Conservation (phyloP, 2,888 invertebrate genomes). For the Fragum sueziense region DNA sequence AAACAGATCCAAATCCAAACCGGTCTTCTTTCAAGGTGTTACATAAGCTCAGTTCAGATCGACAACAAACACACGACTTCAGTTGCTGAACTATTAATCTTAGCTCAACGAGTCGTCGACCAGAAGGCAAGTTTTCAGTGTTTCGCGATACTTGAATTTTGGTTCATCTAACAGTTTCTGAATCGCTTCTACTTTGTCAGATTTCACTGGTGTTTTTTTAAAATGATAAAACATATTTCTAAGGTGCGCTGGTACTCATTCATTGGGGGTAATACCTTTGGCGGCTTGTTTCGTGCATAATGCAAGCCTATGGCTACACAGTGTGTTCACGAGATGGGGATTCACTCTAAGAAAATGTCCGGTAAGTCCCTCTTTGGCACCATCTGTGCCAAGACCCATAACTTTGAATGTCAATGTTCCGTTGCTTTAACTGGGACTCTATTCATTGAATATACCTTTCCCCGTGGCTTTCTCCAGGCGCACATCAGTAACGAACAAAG, state of each 20-base stretch:
- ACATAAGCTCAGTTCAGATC: too few species aligned
- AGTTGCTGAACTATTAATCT: too few species aligned
- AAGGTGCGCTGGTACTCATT: conserved; percentile 34
- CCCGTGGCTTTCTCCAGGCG: too few species aligned
- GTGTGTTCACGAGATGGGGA: conserved; percentile 52
- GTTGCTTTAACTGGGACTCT: too few species aligned
- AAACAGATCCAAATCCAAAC: too few species aligned
- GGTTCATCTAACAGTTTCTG: conserved; percentile 49
- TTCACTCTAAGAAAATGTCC: conserved; percentile 44
- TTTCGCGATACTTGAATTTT: conserved; percentile 43
- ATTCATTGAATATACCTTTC: too few species aligned
- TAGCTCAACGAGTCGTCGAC: too few species aligned
- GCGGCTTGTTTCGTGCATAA: conserved; percentile 54
- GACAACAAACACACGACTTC: too few species aligned
- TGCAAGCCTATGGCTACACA: conserved; percentile 50
- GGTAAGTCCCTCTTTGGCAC: conserved; percentile 49
- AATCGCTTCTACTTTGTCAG: conserved; percentile 26
- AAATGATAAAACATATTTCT: conserved; percentile 50
- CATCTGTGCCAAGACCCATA: conserved; percentile 56
- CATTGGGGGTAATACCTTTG: background rate
- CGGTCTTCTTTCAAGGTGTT: too few species aligned
- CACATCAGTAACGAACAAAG: too few species aligned
- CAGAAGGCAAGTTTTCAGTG: too few species aligned
- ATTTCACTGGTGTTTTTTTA: conserved; percentile 37
- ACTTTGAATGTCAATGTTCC: background rate